Evolutionary conservation across 1,140 invertebrate genomes (phyloP), one percentile per base, ranked within the genome.

Genomic region (Chelonus insularis): DNA sequence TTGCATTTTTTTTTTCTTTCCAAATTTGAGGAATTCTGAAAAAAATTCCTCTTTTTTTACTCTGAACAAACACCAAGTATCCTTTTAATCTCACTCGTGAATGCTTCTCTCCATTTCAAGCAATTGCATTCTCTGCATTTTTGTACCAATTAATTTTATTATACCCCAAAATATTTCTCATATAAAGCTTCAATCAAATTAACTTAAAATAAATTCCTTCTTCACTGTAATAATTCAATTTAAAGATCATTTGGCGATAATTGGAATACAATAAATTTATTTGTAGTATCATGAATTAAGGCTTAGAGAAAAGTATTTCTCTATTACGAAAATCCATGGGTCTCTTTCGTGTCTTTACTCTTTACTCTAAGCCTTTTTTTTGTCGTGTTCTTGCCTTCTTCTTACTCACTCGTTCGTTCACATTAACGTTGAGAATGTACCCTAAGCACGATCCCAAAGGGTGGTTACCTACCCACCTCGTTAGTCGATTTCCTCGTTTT

Each of bases 381-480:
- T 48, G 18, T n/a, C 21, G 9, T 45, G 32, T 32, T 41, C 21
- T 34, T 34, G 41, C 6, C 36, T 32, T 29, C n/a, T 23, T 21
- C 29, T 39, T 41, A 21, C 37, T 12, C 9, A 47, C 25, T 9
- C 43, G n/a, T 25, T 51, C 20, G 16, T 39, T 29, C 52, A 55
- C 52, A 29, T 55, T 11, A 14, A 55, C 34, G 45, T 51, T 18
- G 32, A 11, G 39, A 57, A 45, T 41, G 57, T 59, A 59, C n/a
- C 45, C 57, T 50, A 29, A 16, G 57, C 58, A 60, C 58, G 58
- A 60, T 54, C 36, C 23, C 47, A 39, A 25, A 18, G 36, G 51
- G 64, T 55, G 57, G 60, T 62, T 62, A 62, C 56, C 39, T 65
- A 59, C 57, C 59, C 60, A 54, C 60, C 64, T 65, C 64, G 60